phyloP scores from a whole-genome alignment of 2,797 vertebrate species.

The Anabacerthia variegaticeps region DNA sequence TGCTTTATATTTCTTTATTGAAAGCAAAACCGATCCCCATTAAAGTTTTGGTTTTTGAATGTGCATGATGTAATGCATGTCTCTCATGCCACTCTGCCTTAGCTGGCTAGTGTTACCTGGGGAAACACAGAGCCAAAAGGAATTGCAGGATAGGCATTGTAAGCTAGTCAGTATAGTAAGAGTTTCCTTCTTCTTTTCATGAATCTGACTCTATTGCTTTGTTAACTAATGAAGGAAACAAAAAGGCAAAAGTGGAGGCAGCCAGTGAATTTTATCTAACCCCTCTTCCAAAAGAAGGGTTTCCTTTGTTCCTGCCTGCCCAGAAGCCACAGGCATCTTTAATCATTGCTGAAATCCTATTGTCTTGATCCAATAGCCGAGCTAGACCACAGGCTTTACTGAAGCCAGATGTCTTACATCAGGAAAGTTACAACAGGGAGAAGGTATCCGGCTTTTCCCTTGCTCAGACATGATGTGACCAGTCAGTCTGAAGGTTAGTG shows the following conservation, averaged over 20 bases:
- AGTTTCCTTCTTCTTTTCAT: background rate
- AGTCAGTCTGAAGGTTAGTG: background rate
- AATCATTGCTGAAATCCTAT: background rate
- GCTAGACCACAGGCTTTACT: background rate
- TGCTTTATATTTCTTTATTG: background rate
- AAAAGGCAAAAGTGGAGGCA: background rate
- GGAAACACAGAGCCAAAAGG: background rate
- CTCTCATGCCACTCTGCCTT: background rate
- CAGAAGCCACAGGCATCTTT: constrained; percentile 1
- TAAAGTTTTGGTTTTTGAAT: background rate
- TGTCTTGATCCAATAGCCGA: background rate
- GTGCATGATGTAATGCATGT: background rate
- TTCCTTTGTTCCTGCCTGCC: constrained; percentile 2
- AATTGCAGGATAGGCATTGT: background rate
- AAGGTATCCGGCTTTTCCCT: background rate
- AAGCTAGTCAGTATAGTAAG: background rate
- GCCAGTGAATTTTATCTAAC: background rate
- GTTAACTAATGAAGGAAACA: background rate
- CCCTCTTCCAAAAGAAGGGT: background rate
- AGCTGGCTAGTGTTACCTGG: background rate
- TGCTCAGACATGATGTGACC: background rate
- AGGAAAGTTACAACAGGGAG: background rate
- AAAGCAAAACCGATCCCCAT: background rate
- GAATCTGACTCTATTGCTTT: background rate
- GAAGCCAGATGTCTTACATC: background rate